Conservation (phyloP, 2,797 vertebrate species). For the Gila robusta region DNA sequence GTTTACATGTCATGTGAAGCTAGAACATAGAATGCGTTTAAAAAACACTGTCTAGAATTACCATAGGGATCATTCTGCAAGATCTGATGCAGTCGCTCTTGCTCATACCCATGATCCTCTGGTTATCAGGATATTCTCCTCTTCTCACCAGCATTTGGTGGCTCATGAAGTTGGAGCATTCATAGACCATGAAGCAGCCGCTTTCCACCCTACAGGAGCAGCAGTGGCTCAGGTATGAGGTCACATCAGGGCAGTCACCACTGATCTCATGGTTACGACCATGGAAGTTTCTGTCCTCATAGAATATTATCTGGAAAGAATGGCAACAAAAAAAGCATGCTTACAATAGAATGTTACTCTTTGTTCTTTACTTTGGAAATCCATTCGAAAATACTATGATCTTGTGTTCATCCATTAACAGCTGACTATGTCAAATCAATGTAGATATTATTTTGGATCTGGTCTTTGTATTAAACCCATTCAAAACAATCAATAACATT, state of each 20-base stretch:
- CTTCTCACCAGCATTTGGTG: constrained; percentile 76
- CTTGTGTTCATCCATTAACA: not conserved
- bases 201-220: constrained; percentile 76
- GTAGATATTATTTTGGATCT: not conserved
- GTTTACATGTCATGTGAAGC: too few relatives aligned
- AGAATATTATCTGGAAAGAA: constrained; percentile 72
- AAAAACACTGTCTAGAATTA: constrained; percentile 48
- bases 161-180: constrained; percentile 76
- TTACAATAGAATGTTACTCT: not conserved
- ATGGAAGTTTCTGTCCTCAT: constrained; percentile 77
- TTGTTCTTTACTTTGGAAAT: constrained; percentile 15
- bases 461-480: not conserved
- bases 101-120: constrained; percentile 75
- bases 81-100: constrained; percentile 77
- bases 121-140: constrained; percentile 80
- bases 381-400: not conserved
- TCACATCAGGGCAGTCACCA: constrained; percentile 74
- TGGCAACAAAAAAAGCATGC: not conserved
- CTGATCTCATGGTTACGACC: constrained; percentile 75
- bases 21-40: too few relatives aligned
- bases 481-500: not conserved
- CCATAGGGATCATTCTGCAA: constrained; percentile 77
- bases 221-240: constrained; percentile 73
- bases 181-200: constrained; percentile 80
- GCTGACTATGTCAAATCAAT: not conserved